phyloP scores from a whole-genome alignment of 2,797 vertebrate genomes.

The Denticeps clupeoides region DNA sequence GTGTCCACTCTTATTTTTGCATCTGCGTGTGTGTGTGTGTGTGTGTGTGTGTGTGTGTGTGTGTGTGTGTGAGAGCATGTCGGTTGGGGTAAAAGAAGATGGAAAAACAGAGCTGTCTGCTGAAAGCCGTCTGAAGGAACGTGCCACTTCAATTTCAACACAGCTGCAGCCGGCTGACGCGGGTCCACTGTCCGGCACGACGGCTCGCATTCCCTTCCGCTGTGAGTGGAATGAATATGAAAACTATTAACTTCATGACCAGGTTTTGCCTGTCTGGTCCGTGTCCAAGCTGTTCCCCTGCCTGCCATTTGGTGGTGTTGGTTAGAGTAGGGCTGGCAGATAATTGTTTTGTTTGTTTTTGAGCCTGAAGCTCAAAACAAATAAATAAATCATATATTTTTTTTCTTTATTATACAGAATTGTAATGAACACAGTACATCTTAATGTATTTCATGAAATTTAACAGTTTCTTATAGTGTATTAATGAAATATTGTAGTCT shows the following conservation, averaged over 20 bases:
- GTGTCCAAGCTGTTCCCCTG: slow-evolving; percentile 13
- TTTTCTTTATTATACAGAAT: no score
- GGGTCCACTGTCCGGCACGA: slow-evolving; percentile 48
- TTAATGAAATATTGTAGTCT: no score
- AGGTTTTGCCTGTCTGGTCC: slow-evolving; percentile 36
- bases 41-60: slow-evolving; percentile 39
- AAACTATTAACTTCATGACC: slow-evolving; percentile 51
- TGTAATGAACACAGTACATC: no score
- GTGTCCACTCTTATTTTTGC: slow-evolving; percentile 46
- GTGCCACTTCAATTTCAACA: slow-evolving; percentile 55
- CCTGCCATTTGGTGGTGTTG: slow-evolving; percentile 7
- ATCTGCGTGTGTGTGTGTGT: slow-evolving; percentile 30
- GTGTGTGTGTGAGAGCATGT: slow-evolving; percentile 37
- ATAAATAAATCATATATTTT: no score
- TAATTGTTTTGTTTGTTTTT: neutral
- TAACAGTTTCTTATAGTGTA: no score
- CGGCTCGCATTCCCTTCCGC: slow-evolving; percentile 49
- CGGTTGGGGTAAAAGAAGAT: slow-evolving; percentile 40
- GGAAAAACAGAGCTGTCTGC: slow-evolving; percentile 49
- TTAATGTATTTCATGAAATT: no score
- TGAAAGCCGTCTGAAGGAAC: slow-evolving; percentile 53
- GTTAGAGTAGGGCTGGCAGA: neutral
- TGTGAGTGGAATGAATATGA: slow-evolving; percentile 47
- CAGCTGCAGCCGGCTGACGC: slow-evolving; percentile 46
- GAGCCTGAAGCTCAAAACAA: neutral